Evolutionary conservation across 30 jellyfish, hydroid and myxozoan species (phyloP).

Genomic region (Aurelia sp.): DNA sequence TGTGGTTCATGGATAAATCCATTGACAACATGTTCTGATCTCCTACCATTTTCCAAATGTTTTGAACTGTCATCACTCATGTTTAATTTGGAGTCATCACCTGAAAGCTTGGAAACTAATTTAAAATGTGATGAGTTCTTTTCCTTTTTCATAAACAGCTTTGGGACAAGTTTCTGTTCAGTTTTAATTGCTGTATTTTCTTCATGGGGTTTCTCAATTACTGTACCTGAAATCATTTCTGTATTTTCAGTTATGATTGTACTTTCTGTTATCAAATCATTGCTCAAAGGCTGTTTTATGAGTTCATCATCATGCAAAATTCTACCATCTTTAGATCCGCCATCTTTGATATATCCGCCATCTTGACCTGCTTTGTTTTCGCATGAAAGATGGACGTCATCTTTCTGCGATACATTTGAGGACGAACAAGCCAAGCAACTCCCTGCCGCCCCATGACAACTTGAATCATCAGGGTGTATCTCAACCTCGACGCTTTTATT

Average conservation of each 20-base stretch:
- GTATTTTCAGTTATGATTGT: neutral
- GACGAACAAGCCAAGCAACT: too few relatives aligned
- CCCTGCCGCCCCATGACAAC: too few relatives aligned
- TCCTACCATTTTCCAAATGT: neutral
- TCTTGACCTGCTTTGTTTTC: constrained; percentile 55
- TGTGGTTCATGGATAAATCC: neutral
- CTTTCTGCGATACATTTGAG: neutral
- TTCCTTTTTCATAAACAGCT: constrained; percentile 11
- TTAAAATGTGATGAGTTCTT: neutral
- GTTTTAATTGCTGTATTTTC: neutral
- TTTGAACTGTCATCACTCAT: neutral
- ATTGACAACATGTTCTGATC: neutral
- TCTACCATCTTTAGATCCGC: constrained; percentile 27
- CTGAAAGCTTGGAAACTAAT: constrained; percentile 7
- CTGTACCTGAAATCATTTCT: neutral
- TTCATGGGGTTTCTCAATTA: neutral
- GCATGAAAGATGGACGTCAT: constrained; percentile 52
- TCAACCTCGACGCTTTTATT: neutral
- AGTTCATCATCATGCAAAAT: too few relatives aligned
- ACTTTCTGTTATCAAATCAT: neutral
- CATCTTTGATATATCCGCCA: constrained; percentile 73
- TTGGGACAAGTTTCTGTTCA: constrained; percentile 19
- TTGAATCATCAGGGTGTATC: too few relatives aligned
- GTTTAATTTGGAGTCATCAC: neutral
- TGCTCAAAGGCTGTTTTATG: too few relatives aligned